Evolutionary conservation across 1,140 invertebrate species (phyloP).

Genomic region (Anastatus disparis): DNA sequence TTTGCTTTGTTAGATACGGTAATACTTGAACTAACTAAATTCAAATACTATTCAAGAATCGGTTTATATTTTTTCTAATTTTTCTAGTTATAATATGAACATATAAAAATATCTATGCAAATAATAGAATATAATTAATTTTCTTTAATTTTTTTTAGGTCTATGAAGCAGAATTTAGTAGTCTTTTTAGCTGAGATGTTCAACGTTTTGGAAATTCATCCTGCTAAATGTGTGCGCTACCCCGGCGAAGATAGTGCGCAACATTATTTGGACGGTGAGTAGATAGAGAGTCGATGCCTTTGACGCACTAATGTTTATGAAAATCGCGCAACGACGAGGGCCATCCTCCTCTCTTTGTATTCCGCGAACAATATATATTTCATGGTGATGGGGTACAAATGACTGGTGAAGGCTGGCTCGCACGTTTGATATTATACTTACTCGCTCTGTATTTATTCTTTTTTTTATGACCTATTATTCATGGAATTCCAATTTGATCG

Average conservation of each 20-base stretch:
- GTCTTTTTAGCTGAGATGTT: conserved; percentile 96
- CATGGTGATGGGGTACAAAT: conserved; percentile 55
- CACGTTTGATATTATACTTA: conserved; percentile 51
- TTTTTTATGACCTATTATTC: conserved; percentile 50
- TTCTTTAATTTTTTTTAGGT: too few relatives aligned
- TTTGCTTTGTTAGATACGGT: too few relatives aligned
- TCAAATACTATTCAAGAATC: too few relatives aligned
- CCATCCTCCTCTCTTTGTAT: conserved; percentile 19
- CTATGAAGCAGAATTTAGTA: conserved; percentile 92
- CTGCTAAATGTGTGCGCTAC: conserved; percentile 86
- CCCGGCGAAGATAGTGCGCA: conserved; percentile 71
- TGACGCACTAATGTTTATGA: neutral
- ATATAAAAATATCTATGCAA: neutral
- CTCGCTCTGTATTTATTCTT: conserved; percentile 55
- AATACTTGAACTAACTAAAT: too few relatives aligned
- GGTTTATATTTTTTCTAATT: neutral
- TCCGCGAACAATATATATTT: conserved; percentile 40
- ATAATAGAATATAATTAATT: too few relatives aligned
- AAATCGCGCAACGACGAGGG: neutral
- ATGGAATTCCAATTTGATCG: conserved; percentile 53
- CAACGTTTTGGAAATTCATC: conserved; percentile 93
- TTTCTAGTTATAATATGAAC: neutral
- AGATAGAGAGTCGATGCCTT: neutral
- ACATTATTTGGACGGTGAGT: conserved; percentile 65
- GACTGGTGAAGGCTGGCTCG: conserved; percentile 56